Conservation (phyloP, 1,140 invertebrate species). For the Caenorhabditis elegans region WBcel235 BX284605.5:7226501-7227000, state of each 20-base stretch:
- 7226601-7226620: neutral
- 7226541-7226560: neutral
- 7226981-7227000: no score
- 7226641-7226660: neutral
- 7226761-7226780: neutral
- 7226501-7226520: no score
- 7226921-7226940: no score
- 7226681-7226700: no score
- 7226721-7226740: neutral
- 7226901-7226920: no score
- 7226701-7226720: neutral
- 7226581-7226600: neutral
- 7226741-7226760: neutral
- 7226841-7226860: no score
- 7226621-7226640: neutral
- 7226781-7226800: conserved; percentile 9
- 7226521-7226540: no score
- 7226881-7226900: no score
- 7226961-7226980: no score
- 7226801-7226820: conserved; percentile 3
- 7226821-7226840: neutral
- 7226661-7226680: neutral
- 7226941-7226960: no score
- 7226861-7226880: no score
- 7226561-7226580: neutral